Base-by-base conservation (phyloP, 2,113 vertebrate genomes). In the Agapornis roseicollis region DNA sequence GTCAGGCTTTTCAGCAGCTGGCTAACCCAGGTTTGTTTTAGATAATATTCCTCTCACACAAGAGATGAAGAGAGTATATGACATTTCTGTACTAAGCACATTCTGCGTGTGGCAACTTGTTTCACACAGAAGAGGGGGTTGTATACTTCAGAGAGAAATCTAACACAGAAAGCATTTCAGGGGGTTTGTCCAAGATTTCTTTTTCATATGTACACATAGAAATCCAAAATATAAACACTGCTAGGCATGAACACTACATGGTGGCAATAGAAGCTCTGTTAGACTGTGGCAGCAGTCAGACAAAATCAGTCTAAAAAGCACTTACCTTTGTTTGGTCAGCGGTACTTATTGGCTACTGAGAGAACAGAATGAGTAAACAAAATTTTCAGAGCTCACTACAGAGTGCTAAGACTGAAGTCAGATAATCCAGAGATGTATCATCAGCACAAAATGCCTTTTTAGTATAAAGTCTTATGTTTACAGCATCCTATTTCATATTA, bases 311-410 rank as follows among this genome's bases (percentile, higher is more conserved):
- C 33, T 56, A 71, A 74, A 72, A 70, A 85, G 39, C 80, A 68
- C 88, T 64, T 84, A 66, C 64, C 29, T 91, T 71, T 94, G 68
- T 63, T 93, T 83, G 42, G 65, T 92, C 72, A 91, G 82, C 61
- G 68, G 72, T 82, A 65, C 28, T 70, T 87, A 50, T 6, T 85
- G n/a, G 52, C 71, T 70, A 27, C 42, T 88, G 41, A 88, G 50
- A 93, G 47, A 93, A 68, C 0, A 78, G 52, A 77, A 80, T 52
- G 56, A 76, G 60, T 72, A 96, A 94, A 91, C 66, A 7, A 91
- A 83, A 89, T 93, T 85, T 74, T 92, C 78, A 56, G 78, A 85
- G 92, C 66, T 85, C 63, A 66, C 50, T 80, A 92, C 46, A 63
- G 64, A 89, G 42, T 50, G 29, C 37, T 77, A 71, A 88, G 72